A percentile compares a stretch with the other conserved stretches of the same genome.
These are phyloP conservation scores for Fregetta grallaria DNA, from an alignment of 2,113 vertebrate species.

Conservation along the genomic window DNA sequence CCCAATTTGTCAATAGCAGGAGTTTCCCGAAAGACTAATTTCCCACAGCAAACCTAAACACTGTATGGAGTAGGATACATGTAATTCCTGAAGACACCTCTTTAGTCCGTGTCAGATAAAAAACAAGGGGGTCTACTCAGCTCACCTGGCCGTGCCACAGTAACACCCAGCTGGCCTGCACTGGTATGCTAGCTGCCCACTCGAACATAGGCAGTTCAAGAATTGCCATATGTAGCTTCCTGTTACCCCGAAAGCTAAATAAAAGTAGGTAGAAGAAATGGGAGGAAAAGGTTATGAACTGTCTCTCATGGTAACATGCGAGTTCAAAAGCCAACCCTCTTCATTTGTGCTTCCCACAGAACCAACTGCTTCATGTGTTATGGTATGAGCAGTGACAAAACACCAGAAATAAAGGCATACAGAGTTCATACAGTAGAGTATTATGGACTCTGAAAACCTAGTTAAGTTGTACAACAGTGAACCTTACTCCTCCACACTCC, in stretches of 20 bases:
- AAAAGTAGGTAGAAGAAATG: background rate
- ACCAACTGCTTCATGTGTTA: background rate
- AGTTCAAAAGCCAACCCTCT: background rate
- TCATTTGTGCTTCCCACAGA: background rate
- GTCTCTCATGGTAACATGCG: background rate
- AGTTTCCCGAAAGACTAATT: background rate
- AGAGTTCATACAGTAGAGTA: background rate
- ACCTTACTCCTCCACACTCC: background rate
- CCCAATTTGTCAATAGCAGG: background rate
- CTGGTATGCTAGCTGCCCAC: background rate
- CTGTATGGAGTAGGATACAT: background rate
- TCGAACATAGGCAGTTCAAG: background rate
- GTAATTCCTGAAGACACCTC: background rate
- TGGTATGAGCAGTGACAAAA: background rate
- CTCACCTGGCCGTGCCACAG: background rate
- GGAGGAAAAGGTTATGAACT: background rate
- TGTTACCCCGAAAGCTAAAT: background rate
- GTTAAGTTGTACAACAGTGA: background rate
- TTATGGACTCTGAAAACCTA: background rate
- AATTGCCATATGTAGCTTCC: background rate
- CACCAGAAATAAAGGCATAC: background rate
- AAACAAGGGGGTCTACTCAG: background rate
- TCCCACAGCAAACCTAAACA: background rate
- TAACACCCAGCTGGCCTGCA: background rate
- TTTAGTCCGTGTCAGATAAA: background rate